Evolutionary conservation across 2,888 invertebrate genomes (phyloP).

Genomic region (Brenthis hecate): DNA sequence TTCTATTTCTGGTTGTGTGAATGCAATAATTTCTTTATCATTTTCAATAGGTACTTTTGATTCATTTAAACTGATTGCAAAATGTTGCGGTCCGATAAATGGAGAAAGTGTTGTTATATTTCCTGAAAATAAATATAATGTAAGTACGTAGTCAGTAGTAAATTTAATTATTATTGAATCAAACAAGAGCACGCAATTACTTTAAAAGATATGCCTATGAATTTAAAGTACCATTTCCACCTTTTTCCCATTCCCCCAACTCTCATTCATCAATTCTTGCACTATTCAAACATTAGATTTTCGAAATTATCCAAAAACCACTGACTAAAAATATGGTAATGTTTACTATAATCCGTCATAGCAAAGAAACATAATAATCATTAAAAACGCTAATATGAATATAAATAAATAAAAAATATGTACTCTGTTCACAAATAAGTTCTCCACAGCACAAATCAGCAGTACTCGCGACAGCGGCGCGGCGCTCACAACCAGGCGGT

Average conservation of each 20-base stretch:
- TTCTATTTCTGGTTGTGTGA: neutral
- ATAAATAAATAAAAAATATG: conserved; percentile 1
- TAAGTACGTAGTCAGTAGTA: no score
- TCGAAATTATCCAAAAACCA: no score
- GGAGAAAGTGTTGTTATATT: conserved; percentile 48
- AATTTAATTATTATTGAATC: no score
- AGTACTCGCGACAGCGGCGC: conserved; percentile 43
- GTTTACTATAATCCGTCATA: no score
- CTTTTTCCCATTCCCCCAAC: no score
- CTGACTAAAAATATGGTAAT: no score
- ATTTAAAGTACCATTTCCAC: no score
- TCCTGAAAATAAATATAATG: conserved; percentile 46
- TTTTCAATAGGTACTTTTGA: conserved; percentile 33
- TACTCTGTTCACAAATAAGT: conserved; percentile 61
- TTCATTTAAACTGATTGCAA: conserved; percentile 36
- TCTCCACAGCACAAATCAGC: conserved; percentile 66
- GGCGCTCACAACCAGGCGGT: conserved; percentile 51
- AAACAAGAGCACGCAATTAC: no score
- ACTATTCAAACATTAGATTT: no score
- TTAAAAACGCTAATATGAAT: neutral
- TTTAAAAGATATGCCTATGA: no score
- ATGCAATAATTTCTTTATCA: conserved; percentile 20
- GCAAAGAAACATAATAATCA: conserved; percentile 5
- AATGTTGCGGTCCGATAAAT: conserved; percentile 41
- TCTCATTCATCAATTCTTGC: no score